Conservation (phyloP, 2,797 vertebrate genomes). For the Halcyon badia region DNA sequence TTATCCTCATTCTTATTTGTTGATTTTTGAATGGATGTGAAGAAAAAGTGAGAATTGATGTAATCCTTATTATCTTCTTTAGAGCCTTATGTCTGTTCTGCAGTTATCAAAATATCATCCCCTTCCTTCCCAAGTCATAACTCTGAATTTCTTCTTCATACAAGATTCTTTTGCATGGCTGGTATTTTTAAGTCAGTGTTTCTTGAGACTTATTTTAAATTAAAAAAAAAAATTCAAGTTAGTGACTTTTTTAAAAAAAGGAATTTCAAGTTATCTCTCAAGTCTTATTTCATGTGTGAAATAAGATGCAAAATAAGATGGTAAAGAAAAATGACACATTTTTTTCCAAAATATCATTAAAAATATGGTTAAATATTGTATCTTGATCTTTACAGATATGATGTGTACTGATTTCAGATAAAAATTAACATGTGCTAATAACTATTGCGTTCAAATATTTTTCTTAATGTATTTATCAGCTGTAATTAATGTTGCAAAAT, state of each 20-base stretch:
- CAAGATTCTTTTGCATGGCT: not conserved
- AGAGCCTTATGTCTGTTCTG: not conserved
- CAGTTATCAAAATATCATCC: not conserved
- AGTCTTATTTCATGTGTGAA: not conserved
- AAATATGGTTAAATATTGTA: not conserved
- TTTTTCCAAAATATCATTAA: not conserved
- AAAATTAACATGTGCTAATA: not conserved
- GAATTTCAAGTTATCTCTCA: not conserved
- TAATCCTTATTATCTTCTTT: not conserved
- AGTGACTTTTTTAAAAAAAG: not conserved
- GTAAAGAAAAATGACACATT: not conserved
- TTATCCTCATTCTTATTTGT: constrained; percentile 11
- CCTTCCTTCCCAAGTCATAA: not conserved
- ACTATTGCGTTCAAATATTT: not conserved
- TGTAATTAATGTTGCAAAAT: not conserved
- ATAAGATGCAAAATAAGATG: not conserved
- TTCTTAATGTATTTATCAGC: not conserved
- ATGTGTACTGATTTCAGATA: not conserved
- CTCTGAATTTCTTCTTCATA: not conserved
- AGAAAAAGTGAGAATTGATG: constrained; percentile 2
- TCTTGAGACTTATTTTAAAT: not conserved
- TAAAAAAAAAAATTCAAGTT: not conserved
- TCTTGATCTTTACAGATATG: not conserved
- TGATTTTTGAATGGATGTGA: constrained; percentile 7
- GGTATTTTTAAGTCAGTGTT: not conserved